phyloP scores from a whole-genome alignment of 1,140 invertebrate species.

The Drosophila watanabei region DNA sequence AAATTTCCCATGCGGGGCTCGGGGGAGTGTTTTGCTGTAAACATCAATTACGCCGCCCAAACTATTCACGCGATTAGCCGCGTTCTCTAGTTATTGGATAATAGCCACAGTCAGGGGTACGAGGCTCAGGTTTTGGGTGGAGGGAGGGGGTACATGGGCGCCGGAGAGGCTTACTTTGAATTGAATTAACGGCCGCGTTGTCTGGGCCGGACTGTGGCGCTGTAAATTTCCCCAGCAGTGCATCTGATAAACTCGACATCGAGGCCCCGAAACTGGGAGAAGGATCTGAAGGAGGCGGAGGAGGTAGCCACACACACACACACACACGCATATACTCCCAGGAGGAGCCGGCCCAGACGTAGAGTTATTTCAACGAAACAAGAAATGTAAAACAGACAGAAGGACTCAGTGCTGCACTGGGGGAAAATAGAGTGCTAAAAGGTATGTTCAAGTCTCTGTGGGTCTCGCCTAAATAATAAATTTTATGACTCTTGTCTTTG shows the following conservation, averaged over 20 bases:
- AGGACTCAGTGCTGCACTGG: conserved; percentile 16
- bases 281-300: background rate
- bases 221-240: conserved; percentile 75
- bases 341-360: conserved; percentile 41
- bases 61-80: conserved; percentile 83
- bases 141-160: background rate
- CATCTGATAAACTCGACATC: conserved; percentile 74
- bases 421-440: conserved; percentile 11
- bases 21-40: conserved; percentile 48
- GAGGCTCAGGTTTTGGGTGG: background rate
- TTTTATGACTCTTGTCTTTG: background rate
- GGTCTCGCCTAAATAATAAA: conserved; percentile 2
- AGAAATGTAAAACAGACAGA: conserved; percentile 75
- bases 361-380: conserved; percentile 77
- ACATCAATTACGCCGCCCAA: conserved; percentile 80
- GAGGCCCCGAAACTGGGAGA: conserved; percentile 22
- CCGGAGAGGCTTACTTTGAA: conserved; percentile 66
- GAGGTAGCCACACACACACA: conserved; percentile 27
- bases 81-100: conserved; percentile 77
- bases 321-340: conserved; percentile 14
- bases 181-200: conserved; percentile 78
- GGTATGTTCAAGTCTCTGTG: background rate
- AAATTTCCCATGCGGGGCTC: conserved; percentile 46
- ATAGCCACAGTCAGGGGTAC: conserved; percentile 42
- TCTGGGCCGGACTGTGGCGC: conserved; percentile 54